These are phyloP conservation scores for Bombus waltoni DNA, from an alignment of 1,140 invertebrate species.

Conservation along the genomic window DNA sequence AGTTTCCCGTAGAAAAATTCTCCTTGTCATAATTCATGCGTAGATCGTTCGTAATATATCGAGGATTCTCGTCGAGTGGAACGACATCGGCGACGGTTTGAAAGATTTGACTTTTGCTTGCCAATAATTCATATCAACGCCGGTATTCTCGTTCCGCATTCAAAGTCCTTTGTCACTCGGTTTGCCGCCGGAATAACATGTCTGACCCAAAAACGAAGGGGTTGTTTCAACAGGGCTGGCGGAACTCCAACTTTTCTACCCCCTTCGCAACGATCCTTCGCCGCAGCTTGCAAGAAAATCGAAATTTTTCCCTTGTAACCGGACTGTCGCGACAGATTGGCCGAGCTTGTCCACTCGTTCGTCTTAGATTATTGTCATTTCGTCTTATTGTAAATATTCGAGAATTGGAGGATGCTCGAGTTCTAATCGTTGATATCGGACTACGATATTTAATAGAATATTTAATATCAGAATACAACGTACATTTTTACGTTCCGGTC, in stretches of 20 bases:
- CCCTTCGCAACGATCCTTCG: neutral
- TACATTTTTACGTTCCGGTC: too few species aligned
- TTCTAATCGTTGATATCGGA: too few species aligned
- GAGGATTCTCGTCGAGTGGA: neutral
- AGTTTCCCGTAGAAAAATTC: neutral
- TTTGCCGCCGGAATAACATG: constrained; percentile 36
- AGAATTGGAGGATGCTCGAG: neutral
- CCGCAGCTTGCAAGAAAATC: constrained; percentile 11
- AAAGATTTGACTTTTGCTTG: constrained; percentile 37
- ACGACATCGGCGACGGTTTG: too few species aligned
- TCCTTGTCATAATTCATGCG: constrained; percentile 19
- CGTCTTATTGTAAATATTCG: too few species aligned
- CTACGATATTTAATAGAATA: too few species aligned
- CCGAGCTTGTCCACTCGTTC: too few species aligned
- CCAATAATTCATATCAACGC: constrained; percentile 41
- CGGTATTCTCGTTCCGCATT: constrained; percentile 39
- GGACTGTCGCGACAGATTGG: neutral
- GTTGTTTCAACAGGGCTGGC: constrained; percentile 21
- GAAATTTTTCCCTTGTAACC: neutral
- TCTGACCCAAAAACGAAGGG: constrained; percentile 43
- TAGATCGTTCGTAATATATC: constrained; percentile 9
- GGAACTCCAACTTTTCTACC: constrained; percentile 20
- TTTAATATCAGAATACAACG: too few species aligned
- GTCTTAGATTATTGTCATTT: too few species aligned
- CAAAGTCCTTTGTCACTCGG: constrained; percentile 37